These are phyloP conservation scores for Parazoanthus swiftii DNA, from an alignment of 92 coral and sea anemone species.

Conservation along the genomic window DNA sequence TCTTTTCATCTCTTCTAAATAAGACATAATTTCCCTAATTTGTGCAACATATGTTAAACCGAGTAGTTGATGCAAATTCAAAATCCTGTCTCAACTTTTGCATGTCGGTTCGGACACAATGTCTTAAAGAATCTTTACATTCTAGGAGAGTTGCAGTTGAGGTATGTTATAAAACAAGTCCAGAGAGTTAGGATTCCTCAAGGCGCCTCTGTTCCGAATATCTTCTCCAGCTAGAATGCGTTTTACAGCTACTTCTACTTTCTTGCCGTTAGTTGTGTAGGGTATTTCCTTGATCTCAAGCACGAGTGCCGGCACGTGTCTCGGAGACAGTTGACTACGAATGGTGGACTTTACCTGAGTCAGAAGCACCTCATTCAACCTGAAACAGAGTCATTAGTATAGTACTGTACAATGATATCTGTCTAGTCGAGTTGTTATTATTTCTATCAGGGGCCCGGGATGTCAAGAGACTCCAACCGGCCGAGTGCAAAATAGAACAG, in stretches of 20 bases:
- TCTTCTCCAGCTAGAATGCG: slow-evolving; percentile 82
- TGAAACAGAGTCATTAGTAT: slow-evolving; percentile 3
- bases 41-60: too few relatives aligned
- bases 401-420: too few relatives aligned
- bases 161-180: slow-evolving; percentile 73
- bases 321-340: slow-evolving; percentile 82
- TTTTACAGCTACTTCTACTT: slow-evolving; percentile 97
- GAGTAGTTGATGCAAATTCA: too few relatives aligned
- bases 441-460: too few relatives aligned
- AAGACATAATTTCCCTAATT: neutral
- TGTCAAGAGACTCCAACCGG: neutral
- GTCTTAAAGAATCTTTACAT: neutral
- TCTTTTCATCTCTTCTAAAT: neutral
- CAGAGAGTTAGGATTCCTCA: slow-evolving; percentile 88
- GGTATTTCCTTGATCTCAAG: slow-evolving; percentile 93
- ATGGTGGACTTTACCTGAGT: slow-evolving; percentile 55
- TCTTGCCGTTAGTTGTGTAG: slow-evolving; percentile 96
- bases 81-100: neutral
- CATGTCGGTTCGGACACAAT: neutral
- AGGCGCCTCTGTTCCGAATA: slow-evolving; percentile 80
- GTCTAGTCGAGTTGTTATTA: too few relatives aligned
- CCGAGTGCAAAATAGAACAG: neutral
- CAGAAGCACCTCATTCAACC: slow-evolving; percentile 66
- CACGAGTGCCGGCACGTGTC: slow-evolving; percentile 88
- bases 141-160: slow-evolving; percentile 55